Evolutionary conservation across 2,888 invertebrate species (phyloP), one percentile per base, ranked within the genome.

Genomic region (Hololepta plana): DNA sequence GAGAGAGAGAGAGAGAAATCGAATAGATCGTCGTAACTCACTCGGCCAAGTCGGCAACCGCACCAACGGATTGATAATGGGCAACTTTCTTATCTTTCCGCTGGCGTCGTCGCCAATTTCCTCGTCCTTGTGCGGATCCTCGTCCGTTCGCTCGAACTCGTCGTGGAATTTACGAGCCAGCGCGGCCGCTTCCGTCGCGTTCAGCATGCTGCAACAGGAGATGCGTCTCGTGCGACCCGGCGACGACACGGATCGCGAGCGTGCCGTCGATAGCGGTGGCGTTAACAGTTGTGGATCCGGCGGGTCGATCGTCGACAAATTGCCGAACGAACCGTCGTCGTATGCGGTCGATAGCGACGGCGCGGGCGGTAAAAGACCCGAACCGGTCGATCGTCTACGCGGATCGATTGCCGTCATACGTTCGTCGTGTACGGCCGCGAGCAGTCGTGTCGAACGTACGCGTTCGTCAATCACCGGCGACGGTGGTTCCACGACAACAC

Each of bases 61-160:
- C 13, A 88, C 87, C 20, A 88, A 53, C 0, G 88, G 88, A 57
- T 88, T 88, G 37, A 88, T 88, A 34, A 88, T 88, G 2, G 88
- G 88, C 27, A 88, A 55, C 43, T 76, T 81, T 8, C 62, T 59
- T 36, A 60, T 64, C 10, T 68, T 66, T 26, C 65, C 63, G 1
- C 63, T 60, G 25, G 44, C 51, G 31, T 57, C 51, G 27, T 55
- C 50, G 15, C 48, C 43, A 29, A 41, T 42, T 32, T 43, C 45
- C 27, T 47, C 48, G 0, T 57, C 55, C 9, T 53, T 51, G 28
- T 50, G 51, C 13, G 54, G 55, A 5, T 29, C 28, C 12, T 31
- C 28, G 9, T 24, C 24, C 8, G 31, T 31, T 7, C 14, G 19
- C 11, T 10, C 13, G n/a, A 16, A 19, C 11, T 15, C 23, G 8